Percentiles rank a stretch among this genome's conserved stretches.
phyloP scores from a whole-genome alignment of 1,140 invertebrate genomes.

The Hylaeus anthracinus region DNA sequence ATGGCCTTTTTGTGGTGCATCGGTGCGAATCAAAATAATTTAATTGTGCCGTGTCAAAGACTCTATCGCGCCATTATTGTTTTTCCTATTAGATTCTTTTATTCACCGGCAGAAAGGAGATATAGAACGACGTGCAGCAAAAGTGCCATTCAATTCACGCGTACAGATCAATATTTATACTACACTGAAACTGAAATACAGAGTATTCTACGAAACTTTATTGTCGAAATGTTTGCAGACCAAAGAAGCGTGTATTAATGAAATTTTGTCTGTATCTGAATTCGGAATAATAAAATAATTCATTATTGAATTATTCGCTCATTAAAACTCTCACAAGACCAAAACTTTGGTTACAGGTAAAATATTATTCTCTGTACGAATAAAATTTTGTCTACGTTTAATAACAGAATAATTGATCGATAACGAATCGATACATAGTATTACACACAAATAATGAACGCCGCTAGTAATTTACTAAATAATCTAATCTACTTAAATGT shows the following conservation, averaged over 20 bases:
- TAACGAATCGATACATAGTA: too few relatives aligned
- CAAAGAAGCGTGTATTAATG: too few relatives aligned
- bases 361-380: too few relatives aligned
- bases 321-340: too few relatives aligned
- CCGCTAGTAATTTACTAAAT: neutral
- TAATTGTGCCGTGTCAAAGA: neutral
- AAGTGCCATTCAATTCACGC: neutral
- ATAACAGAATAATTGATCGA: too few relatives aligned
- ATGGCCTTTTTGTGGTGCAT: slow-evolving; percentile 19
- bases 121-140: neutral
- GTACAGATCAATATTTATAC: neutral
- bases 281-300: too few relatives aligned
- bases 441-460: neutral
- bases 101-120: neutral
- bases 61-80: neutral
- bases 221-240: too few relatives aligned
- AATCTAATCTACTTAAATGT: neutral
- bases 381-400: too few relatives aligned
- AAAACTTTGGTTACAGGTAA: too few relatives aligned
- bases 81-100: slow-evolving; percentile 7
- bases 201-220: neutral
- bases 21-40: slow-evolving; percentile 32
- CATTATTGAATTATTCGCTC: too few relatives aligned
- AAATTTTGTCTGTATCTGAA: too few relatives aligned
- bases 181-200: neutral